Conservation (phyloP, 2,888 invertebrate species). For the Steromphala cineraria region DNA sequence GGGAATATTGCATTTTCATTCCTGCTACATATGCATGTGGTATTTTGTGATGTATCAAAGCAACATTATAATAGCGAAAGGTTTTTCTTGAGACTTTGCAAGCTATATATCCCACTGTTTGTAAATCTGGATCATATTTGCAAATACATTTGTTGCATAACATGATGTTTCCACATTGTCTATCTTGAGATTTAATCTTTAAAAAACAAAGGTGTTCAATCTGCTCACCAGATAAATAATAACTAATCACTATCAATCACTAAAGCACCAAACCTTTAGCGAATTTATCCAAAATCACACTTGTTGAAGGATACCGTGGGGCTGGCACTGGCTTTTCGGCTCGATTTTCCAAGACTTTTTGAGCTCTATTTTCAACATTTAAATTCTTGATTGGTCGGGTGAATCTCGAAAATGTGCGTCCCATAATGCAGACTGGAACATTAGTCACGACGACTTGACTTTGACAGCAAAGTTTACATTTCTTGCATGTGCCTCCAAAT, state of each 20-base stretch:
- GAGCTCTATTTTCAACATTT: constrained; percentile 59
- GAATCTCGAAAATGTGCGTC: constrained; percentile 25
- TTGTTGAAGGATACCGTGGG: constrained; percentile 41
- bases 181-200: too few species aligned
- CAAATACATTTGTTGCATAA: neutral
- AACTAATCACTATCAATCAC: too few species aligned
- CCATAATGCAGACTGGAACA: neutral
- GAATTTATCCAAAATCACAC: constrained; percentile 32
- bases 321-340: constrained; percentile 37
- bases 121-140: too few species aligned
- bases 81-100: too few species aligned
- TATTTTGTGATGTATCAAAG: too few species aligned
- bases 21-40: too few species aligned
- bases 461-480: neutral
- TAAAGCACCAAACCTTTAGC: constrained; percentile 35
- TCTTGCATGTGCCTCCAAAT: neutral
- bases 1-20: too few species aligned
- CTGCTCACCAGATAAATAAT: too few species aligned
- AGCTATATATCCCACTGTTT: too few species aligned
- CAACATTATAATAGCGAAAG: too few species aligned
- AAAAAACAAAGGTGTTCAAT: too few species aligned
- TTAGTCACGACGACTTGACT: neutral
- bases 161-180: too few species aligned
- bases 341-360: constrained; percentile 48
- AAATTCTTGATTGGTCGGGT: constrained; percentile 48